phyloP scores from a whole-genome alignment of 1,140 invertebrate genomes.

The Leptopilina boulardi region DNA sequence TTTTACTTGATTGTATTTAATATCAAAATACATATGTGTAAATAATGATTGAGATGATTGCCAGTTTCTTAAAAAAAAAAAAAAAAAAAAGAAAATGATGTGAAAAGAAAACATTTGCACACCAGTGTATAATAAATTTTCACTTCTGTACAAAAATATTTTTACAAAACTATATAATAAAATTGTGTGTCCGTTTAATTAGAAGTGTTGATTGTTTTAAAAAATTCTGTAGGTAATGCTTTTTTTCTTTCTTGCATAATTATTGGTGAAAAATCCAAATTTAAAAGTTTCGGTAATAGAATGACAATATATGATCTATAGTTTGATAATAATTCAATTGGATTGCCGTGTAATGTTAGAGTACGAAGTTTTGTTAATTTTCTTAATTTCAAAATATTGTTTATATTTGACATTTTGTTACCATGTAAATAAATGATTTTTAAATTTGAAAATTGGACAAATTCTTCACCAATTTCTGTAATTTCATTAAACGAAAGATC shows the following conservation, averaged over 20 bases:
- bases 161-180: constrained; percentile 2
- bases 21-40: constrained; percentile 2
- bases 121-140: neutral
- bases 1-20: neutral
- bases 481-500: constrained; percentile 78
- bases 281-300: constrained; percentile 73
- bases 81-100: neutral
- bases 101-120: neutral
- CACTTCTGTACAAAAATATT: constrained; percentile 26
- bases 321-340: constrained; percentile 70
- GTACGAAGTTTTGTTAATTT: constrained; percentile 70
- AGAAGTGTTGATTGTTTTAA: constrained; percentile 54
- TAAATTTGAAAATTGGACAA: constrained; percentile 65
- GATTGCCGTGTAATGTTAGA: constrained; percentile 78
- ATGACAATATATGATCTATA: constrained; percentile 75
- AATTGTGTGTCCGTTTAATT: neutral
- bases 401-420: constrained; percentile 74
- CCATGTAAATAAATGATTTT: constrained; percentile 77
- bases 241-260: constrained; percentile 61
- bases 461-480: constrained; percentile 69
- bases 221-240: constrained; percentile 62
- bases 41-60: neutral
- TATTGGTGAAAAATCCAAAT: constrained; percentile 75
- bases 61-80: neutral
- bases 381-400: constrained; percentile 69